phyloP scores from a whole-genome alignment of 64 coral and sea anemone genomes.

The Platygyra sinensis region DNA sequence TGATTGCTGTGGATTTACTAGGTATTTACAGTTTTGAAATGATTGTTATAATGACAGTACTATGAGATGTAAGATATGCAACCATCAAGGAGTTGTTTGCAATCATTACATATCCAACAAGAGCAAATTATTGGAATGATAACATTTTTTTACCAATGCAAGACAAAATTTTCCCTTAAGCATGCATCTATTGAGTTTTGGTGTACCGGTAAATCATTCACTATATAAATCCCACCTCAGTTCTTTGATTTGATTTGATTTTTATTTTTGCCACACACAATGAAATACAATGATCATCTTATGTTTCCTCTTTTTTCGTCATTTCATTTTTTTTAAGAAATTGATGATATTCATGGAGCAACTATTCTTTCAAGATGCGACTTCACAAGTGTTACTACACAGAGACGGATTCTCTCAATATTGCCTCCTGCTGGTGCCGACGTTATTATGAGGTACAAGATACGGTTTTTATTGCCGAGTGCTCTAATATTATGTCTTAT shows the following conservation, averaged over 20 bases:
- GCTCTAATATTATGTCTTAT: too few species aligned
- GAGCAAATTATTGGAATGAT: neutral
- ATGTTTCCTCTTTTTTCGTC: neutral
- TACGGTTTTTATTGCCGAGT: neutral
- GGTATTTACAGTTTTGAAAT: conserved; percentile 35
- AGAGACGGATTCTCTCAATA: conserved; percentile 44
- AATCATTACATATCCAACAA: neutral
- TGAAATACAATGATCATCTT: too few species aligned
- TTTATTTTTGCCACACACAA: too few species aligned
- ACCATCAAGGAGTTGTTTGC: too few species aligned
- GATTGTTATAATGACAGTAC: too few species aligned
- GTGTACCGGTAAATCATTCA: too few species aligned
- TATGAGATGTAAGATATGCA: too few species aligned
- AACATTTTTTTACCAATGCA: neutral
- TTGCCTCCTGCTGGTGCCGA: conserved; percentile 62
- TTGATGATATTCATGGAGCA: conserved; percentile 73
- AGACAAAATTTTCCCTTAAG: too few species aligned
- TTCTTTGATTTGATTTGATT: too few species aligned
- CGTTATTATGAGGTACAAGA: conserved; percentile 83
- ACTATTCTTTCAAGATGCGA: conserved; percentile 64
- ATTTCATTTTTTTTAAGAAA: conserved; percentile 40
- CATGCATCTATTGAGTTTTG: too few species aligned
- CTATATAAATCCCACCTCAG: neutral
- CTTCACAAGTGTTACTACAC: conserved; percentile 65
- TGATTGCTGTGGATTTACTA: conserved; percentile 83